Conservation (phyloP, 2,113 vertebrate species). For the Helogale parvula region DNA sequence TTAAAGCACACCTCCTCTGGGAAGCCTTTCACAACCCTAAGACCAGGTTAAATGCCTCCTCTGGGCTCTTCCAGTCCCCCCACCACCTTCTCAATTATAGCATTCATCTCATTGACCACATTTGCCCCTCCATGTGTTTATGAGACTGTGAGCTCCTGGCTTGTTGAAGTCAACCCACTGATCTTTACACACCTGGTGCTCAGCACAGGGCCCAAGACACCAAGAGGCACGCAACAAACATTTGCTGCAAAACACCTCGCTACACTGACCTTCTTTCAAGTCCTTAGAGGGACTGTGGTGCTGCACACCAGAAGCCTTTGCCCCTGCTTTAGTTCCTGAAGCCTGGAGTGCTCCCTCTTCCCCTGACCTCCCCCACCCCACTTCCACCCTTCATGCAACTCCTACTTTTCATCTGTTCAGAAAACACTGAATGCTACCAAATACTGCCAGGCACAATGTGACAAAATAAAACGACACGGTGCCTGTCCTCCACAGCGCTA, state of each 20-base stretch:
- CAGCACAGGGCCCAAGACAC: background rate
- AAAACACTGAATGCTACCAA: conserved; percentile 1
- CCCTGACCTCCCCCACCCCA: background rate
- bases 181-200: background rate
- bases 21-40: background rate
- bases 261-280: background rate
- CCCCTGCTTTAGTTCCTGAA: background rate
- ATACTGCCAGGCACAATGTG: conserved; percentile 25
- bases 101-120: background rate
- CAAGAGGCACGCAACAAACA: background rate
- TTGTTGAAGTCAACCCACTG: background rate
- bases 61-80: background rate
- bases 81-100: background rate
- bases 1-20: background rate
- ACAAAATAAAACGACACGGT: conserved; percentile 44
- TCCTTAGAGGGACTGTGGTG: background rate
- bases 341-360: background rate
- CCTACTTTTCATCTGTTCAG: conserved; percentile 28
- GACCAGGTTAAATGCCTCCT: background rate
- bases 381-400: background rate
- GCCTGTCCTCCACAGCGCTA: background rate
- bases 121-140: background rate
- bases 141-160: background rate
- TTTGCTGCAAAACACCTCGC: background rate
- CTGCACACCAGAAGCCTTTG: background rate